Evolutionary conservation across 2,113 vertebrate genomes (phyloP), one percentile per base, ranked within the genome.

Genomic region (Hypomesus transpacificus): DNA sequence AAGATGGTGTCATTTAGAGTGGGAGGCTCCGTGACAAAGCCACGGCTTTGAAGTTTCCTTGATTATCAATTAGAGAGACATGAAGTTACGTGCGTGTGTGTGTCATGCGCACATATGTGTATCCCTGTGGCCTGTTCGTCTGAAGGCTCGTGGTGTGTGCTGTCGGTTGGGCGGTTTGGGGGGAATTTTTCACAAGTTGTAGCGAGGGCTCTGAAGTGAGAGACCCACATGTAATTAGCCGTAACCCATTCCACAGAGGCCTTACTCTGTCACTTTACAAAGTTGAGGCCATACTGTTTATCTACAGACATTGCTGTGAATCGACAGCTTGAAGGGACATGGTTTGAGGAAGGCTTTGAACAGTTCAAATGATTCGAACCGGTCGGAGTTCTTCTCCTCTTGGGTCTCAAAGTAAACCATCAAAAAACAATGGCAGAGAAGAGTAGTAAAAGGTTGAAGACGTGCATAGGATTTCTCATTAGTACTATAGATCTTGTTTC

Each of bases 401-500:
- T 46, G 39, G 39, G 39, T 11, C 39, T 13, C 39, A 46, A 46
- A 46, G 39, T 46, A 11, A 46, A 13, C 39, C 39, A 46, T 46
- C 39, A 34, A 46, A 46, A 46, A 46, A 46, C 39, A 46, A 46
- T 46, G 39, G 39, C 7, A 9, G 39, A 46, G 9, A 11, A 9
- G 39, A 46, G 39, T 2, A 13, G 39, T 46, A 24, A 46, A 0
- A 3, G 14, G 18, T 56, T 73, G 53, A 61, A 67, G 20, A 57
- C 3, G 20, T 53, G 58, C 46, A 26, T 68, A 54, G 62, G 26
- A 28, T 3, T 34, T 61, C 71, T 87, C 83, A 90, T 92, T 88
- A 88, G 84, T 82, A 76, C 67, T 73, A 79, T 81, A 86, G 77
- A 88, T 89, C 85, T 90, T 88, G 86, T 87, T 90, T 82, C 71